Conservation (phyloP, 2,113 vertebrate species). For the Trichechus manatus region DNA sequence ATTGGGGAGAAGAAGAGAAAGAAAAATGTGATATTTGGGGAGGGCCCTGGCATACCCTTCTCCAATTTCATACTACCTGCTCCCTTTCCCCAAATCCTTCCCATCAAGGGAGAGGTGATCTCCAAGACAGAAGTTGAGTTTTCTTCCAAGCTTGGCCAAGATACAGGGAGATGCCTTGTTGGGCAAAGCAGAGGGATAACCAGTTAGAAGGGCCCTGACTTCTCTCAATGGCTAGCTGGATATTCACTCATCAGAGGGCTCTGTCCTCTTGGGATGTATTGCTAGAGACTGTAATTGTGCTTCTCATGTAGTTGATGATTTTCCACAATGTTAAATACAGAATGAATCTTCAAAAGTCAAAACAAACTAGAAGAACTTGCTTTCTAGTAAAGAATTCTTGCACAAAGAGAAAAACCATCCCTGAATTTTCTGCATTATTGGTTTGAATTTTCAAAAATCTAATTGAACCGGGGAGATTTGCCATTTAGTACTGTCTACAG, state of each 20-base stretch:
- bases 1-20: background rate
- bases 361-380: background rate
- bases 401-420: conserved; percentile 43
- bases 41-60: background rate
- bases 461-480: background rate
- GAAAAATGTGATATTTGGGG: background rate
- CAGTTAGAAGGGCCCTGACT: background rate
- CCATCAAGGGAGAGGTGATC: background rate
- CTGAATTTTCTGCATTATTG: conserved; percentile 47
- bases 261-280: background rate
- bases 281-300: background rate
- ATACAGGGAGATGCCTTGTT: background rate
- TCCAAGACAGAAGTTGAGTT: background rate
- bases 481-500: background rate
- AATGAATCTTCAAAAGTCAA: conserved; percentile 23
- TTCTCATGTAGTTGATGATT: background rate
- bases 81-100: background rate
- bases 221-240: background rate
- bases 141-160: background rate
- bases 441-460: conserved; percentile 56
- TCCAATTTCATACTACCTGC: background rate
- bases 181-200: background rate
- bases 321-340: conserved; percentile 48
- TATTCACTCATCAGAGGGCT: background rate
- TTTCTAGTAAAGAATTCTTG: conserved; percentile 34